phyloP scores from a whole-genome alignment of 2,797 vertebrate genomes.

The Scolopax bukidnonensis region DNA sequence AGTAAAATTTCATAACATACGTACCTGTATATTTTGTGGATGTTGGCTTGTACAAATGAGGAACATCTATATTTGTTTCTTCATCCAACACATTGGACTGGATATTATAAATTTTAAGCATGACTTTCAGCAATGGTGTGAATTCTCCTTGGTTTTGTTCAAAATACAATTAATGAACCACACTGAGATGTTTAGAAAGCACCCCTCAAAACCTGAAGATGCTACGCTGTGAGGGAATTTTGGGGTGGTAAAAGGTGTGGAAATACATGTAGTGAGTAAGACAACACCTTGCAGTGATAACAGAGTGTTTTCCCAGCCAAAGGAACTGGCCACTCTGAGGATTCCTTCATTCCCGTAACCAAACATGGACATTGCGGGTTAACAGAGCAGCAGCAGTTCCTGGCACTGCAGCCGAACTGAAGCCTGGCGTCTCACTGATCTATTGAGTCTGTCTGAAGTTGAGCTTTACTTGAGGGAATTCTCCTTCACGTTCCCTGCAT shows the following conservation, averaged over 20 bases:
- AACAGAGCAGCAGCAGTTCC: background rate
- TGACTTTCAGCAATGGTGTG: background rate
- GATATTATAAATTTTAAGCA: background rate
- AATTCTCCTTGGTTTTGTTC: background rate
- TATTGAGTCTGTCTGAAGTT: background rate
- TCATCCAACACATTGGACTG: background rate
- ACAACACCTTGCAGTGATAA: background rate
- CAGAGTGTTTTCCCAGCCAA: background rate
- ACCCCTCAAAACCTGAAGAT: background rate
- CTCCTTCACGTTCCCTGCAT: background rate
- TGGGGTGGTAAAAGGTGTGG: background rate
- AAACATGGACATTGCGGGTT: background rate
- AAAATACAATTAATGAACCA: background rate
- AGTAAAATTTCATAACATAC: background rate
- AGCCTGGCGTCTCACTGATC: background rate
- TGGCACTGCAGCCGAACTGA: background rate
- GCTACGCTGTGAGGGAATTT: background rate
- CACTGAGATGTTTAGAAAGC: background rate
- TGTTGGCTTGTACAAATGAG: background rate
- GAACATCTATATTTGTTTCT: background rate
- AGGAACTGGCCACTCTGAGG: background rate
- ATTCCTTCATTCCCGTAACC: background rate
- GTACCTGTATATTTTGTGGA: background rate
- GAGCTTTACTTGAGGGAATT: background rate
- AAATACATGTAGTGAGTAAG: background rate